Conservation (phyloP, 2,113 vertebrate species). For the Perca fluviatilis region DNA sequence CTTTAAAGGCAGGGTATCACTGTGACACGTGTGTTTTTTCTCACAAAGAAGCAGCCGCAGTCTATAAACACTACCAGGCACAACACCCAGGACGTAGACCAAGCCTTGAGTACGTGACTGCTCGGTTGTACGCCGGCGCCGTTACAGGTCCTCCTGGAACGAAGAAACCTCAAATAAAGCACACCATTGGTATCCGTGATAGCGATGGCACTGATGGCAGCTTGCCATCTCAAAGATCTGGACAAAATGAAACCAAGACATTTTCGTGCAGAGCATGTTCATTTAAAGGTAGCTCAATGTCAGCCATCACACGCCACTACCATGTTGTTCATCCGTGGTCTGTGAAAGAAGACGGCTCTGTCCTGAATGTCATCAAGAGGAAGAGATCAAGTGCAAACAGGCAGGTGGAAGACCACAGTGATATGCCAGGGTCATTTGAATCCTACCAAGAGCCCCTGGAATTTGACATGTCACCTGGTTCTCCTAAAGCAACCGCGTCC, state of each 20-base stretch:
- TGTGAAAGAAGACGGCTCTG: slow-evolving; percentile 89
- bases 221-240: slow-evolving; percentile 55
- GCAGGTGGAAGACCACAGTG: slow-evolving; percentile 58
- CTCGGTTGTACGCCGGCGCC: slow-evolving; percentile 18
- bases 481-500: slow-evolving; percentile 78
- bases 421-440: slow-evolving; percentile 53
- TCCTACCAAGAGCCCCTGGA: slow-evolving; percentile 74
- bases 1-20: slow-evolving; percentile 89
- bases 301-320: slow-evolving; percentile 88
- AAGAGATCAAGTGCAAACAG: slow-evolving; percentile 78
- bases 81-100: slow-evolving; percentile 79
- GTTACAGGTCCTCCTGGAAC: background rate
- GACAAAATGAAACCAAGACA: slow-evolving; percentile 79
- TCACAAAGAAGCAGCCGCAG: slow-evolving; percentile 81
- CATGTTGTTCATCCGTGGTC: slow-evolving; percentile 90
- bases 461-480: slow-evolving; percentile 77
- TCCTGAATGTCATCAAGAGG: slow-evolving; percentile 86
- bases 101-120: slow-evolving; percentile 13
- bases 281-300: slow-evolving; percentile 88
- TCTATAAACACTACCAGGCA: slow-evolving; percentile 89
- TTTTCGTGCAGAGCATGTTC: slow-evolving; percentile 90
- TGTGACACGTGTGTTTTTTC: slow-evolving; percentile 92
- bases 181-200: slow-evolving; percentile 68
- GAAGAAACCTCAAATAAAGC: slow-evolving; percentile 31
- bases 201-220: slow-evolving; percentile 72